Conservation (phyloP, 2,888 invertebrate genomes). For the Chydorus sphaericus region DNA sequence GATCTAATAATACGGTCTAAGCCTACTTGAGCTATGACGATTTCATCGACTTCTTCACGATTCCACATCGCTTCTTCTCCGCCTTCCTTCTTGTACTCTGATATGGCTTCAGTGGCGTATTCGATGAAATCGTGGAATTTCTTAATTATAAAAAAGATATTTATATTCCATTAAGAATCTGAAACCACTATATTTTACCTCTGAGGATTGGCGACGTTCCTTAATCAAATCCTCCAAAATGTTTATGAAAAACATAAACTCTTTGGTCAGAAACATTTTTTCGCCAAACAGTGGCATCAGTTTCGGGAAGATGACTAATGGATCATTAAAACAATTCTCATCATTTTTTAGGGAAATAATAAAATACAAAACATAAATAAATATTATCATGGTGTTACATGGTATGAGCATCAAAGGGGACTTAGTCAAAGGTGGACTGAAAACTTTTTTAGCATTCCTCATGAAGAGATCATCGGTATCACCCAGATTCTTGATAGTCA, state of each 20-base stretch:
- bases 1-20: too few relatives aligned
- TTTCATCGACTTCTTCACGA: conserved; percentile 11
- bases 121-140: conserved; percentile 14
- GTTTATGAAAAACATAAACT: conserved; percentile 8
- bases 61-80: not conserved
- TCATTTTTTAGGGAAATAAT: not conserved
- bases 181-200: not conserved
- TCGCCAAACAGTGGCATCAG: not conserved
- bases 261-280: conserved; percentile 1
- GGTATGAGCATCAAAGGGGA: conserved; percentile 10
- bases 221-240: conserved; percentile 6
- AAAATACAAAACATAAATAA: not conserved
- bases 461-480: conserved; percentile 6
- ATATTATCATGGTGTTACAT: conserved; percentile 1
- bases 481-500: conserved; percentile 6
- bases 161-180: not conserved
- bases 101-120: conserved; percentile 4
- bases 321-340: not conserved
- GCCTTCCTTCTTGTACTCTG: not conserved
- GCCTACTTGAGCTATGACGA: conserved; percentile 8
- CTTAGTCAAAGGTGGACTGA: not conserved
- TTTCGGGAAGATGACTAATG: conserved; percentile 6
- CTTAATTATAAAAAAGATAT: not conserved
- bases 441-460: conserved; percentile 6
- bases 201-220: not conserved